Conservation (phyloP, 2,888 invertebrate genomes). For the Caenorhabditis drosophilae region DNA sequence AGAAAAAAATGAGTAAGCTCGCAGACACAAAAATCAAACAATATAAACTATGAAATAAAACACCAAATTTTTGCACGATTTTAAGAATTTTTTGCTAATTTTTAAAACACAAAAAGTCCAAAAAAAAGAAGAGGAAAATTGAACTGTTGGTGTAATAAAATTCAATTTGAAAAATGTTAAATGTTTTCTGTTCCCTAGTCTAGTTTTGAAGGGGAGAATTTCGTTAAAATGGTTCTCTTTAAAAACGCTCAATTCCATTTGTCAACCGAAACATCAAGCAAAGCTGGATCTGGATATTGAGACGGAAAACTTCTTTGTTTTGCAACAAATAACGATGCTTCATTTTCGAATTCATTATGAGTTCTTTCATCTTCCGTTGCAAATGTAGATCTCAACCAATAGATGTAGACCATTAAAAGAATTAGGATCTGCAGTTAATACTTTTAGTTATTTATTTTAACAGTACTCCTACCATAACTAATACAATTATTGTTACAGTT, state of each 20-base stretch:
- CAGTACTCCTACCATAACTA: not conserved
- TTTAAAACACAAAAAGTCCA: too few relatives aligned
- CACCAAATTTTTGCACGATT: too few relatives aligned
- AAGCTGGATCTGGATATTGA: slow-evolving; percentile 23
- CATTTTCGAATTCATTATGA: slow-evolving; percentile 13
- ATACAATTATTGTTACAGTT: slow-evolving; percentile 8
- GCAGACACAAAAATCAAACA: too few relatives aligned
- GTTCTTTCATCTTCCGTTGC: slow-evolving; percentile 10
- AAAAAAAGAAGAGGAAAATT: too few relatives aligned
- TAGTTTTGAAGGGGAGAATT: too few relatives aligned
- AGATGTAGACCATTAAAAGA: slow-evolving; percentile 23
- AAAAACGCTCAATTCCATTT: slow-evolving; percentile 30
- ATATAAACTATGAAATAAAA: too few relatives aligned
- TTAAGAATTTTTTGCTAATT: too few relatives aligned
- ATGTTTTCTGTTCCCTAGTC: too few relatives aligned
- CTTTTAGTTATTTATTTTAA: not conserved
- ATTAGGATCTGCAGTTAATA: slow-evolving; percentile 5
- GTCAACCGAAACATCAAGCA: slow-evolving; percentile 30
- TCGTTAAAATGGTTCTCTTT: too few relatives aligned
- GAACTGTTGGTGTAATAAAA: too few relatives aligned
- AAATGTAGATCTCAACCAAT: slow-evolving; percentile 31
- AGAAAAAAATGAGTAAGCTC: too few relatives aligned
- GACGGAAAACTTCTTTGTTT: slow-evolving; percentile 36
- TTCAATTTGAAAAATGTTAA: too few relatives aligned
- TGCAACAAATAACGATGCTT: slow-evolving; percentile 31